Conservation (phyloP, 2,113 vertebrate genomes). For the Laticauda laticaudata region DNA sequence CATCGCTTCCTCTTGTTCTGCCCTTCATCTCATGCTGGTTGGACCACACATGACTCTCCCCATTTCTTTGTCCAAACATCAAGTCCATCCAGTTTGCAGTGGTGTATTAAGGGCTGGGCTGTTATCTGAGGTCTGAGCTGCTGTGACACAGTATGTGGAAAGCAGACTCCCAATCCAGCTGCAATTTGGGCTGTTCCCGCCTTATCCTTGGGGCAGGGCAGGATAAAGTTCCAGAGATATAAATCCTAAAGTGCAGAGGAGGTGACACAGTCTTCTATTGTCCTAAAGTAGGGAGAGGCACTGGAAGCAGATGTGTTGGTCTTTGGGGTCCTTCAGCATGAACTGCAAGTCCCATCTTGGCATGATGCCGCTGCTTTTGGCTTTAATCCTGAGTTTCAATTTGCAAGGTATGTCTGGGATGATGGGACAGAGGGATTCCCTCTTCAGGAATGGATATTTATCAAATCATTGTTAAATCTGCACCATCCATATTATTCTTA, state of each 20-base stretch:
- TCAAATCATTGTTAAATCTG: not conserved
- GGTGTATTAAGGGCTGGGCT: not conserved
- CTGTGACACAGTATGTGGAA: not conserved
- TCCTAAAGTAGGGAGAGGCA: not conserved
- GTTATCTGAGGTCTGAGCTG: not conserved
- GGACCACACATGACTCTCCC: too few species aligned
- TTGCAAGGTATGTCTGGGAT: slow-evolving; percentile 9
- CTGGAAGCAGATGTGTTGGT: not conserved
- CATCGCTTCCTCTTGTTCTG: not conserved
- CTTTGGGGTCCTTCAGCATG: not conserved
- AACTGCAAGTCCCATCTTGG: not conserved
- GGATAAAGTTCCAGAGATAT: not conserved
- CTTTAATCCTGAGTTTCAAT: slow-evolving; percentile 10
- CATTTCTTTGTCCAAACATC: not conserved
- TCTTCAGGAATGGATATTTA: not conserved
- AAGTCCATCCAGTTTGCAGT: not conserved
- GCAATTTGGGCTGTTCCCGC: not conserved
- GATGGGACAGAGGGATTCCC: not conserved
- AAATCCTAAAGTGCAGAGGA: slow-evolving; percentile 5
- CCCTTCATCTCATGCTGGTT: too few species aligned
- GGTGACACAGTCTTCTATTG: not conserved
- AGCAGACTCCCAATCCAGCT: not conserved
- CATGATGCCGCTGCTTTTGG: not conserved
- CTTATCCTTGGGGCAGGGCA: not conserved
- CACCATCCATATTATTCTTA: not conserved